Evolutionary conservation across 1,140 invertebrate genomes (phyloP).

Genomic region (Plodia interpunctella): DNA sequence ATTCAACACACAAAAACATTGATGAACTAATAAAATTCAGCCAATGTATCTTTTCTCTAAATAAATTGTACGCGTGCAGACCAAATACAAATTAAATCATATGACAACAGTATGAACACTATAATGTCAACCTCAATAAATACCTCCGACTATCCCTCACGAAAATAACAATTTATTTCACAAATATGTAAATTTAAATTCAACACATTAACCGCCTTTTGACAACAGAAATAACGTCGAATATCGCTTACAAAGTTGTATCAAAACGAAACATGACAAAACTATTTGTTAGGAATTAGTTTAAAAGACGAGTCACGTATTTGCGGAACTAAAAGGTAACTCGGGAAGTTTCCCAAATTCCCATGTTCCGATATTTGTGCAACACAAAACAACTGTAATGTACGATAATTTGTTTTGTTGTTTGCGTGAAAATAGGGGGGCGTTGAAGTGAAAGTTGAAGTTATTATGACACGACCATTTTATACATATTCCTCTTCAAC

Average conservation of each 20-base stretch:
- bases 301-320: slow-evolving; percentile 7
- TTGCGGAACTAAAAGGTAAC: neutral
- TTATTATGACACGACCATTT: neutral
- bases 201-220: neutral
- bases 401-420: neutral
- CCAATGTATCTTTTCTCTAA: too few relatives aligned
- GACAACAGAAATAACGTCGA: neutral
- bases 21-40: too few relatives aligned
- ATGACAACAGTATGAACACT: too few relatives aligned
- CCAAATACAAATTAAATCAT: too few relatives aligned
- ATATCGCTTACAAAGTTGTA: neutral
- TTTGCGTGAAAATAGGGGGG: neutral
- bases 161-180: slow-evolving; percentile 1
- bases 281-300: slow-evolving; percentile 3
- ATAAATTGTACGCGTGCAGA: too few relatives aligned
- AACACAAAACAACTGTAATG: neutral
- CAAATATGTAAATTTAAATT: neutral
- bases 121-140: neutral
- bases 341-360: neutral
- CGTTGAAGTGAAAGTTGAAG: neutral
- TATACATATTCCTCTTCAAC: too few relatives aligned
- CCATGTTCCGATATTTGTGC: slow-evolving; percentile 1
- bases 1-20: too few relatives aligned
- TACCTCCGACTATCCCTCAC: neutral
- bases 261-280: slow-evolving; percentile 1